Evolutionary conservation across 2,113 vertebrate genomes (phyloP).

Genomic region (Elephas maximus): DNA sequence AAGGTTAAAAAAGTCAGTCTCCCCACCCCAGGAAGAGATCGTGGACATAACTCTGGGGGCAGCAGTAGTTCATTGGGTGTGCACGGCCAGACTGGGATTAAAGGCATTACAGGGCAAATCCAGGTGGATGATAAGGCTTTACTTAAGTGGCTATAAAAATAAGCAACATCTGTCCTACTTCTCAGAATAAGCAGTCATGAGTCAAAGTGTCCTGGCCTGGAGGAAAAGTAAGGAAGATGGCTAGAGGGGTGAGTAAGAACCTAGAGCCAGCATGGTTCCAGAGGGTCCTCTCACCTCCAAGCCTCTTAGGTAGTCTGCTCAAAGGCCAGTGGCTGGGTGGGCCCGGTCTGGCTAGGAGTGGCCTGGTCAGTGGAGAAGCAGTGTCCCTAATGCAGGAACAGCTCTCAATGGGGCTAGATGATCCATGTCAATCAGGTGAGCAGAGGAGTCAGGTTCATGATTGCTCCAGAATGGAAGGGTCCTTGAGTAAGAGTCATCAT

Average conservation of each 20-base stretch:
- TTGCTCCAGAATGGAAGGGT: conserved; percentile 26
- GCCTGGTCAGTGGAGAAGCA: neutral
- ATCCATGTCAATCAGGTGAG: neutral
- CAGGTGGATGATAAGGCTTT: conserved; percentile 50
- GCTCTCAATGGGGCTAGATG: neutral
- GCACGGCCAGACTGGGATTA: conserved; percentile 68
- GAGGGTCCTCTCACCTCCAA: neutral
- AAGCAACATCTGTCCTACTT: conserved; percentile 60
- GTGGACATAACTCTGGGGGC: neutral
- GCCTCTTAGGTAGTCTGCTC: conserved; percentile 21
- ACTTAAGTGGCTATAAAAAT: conserved; percentile 70
- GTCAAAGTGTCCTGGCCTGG: conserved; percentile 32
- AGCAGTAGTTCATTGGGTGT: conserved; percentile 32
- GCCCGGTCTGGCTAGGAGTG: neutral
- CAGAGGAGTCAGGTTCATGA: neutral
- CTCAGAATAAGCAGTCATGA: conserved; percentile 55
- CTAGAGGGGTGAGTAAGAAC: conserved; percentile 21
- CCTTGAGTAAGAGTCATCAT: neutral
- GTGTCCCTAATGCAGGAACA: neutral
- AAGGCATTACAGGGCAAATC: conserved; percentile 55
- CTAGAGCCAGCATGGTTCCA: neutral
- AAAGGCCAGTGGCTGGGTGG: conserved; percentile 12
- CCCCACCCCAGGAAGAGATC: neutral
- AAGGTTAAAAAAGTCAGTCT: conserved; percentile 51
- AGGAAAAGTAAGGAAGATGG: neutral